phyloP scores from a whole-genome alignment of 2,888 invertebrate genomes.

The Gymnosoma rotundatum region DNA sequence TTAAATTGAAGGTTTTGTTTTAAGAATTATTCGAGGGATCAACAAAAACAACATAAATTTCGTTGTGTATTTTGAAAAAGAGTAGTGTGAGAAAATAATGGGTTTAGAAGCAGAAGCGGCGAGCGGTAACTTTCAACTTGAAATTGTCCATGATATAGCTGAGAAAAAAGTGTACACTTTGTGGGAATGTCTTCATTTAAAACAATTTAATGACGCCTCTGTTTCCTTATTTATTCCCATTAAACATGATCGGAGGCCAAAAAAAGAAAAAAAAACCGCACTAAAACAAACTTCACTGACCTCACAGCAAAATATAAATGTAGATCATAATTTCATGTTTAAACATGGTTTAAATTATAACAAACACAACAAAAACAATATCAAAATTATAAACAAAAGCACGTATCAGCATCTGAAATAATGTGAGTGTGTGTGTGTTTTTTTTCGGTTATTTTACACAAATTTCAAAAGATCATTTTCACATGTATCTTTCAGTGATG shows the following conservation, averaged over 20 bases:
- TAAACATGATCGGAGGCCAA: conserved; percentile 15
- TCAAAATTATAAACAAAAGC: conserved; percentile 35
- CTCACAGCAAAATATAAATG: conserved; percentile 60
- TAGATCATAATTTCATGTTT: conserved; percentile 70
- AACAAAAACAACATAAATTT: conserved; percentile 35
- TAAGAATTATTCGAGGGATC: conserved; percentile 48
- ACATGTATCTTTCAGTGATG: conserved; percentile 14
- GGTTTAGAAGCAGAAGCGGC: conserved; percentile 57
- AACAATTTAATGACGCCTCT: conserved; percentile 62
- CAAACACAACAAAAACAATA: conserved; percentile 26
- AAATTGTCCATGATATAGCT: not conserved
- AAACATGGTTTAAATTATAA: conserved; percentile 60
- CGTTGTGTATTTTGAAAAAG: conserved; percentile 7
- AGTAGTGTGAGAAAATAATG: conserved; percentile 66
- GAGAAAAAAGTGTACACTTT: conserved; percentile 18
- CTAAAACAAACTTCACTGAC: conserved; percentile 58
- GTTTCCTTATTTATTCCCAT: conserved; percentile 49
- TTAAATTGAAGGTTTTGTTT: conserved; percentile 72
- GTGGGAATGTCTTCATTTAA: conserved; percentile 62
- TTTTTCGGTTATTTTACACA: conserved; percentile 57
- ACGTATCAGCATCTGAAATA: conserved; percentile 53
- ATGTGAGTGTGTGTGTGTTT: not conserved
- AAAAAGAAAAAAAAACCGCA: not conserved
- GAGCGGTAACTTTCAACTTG: conserved; percentile 46
- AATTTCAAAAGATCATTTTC: conserved; percentile 53